Evolutionary conservation across 2,113 vertebrate genomes (phyloP), one percentile per base, ranked within the genome.

Genomic region (Gasterosteus aculeatus): DNA sequence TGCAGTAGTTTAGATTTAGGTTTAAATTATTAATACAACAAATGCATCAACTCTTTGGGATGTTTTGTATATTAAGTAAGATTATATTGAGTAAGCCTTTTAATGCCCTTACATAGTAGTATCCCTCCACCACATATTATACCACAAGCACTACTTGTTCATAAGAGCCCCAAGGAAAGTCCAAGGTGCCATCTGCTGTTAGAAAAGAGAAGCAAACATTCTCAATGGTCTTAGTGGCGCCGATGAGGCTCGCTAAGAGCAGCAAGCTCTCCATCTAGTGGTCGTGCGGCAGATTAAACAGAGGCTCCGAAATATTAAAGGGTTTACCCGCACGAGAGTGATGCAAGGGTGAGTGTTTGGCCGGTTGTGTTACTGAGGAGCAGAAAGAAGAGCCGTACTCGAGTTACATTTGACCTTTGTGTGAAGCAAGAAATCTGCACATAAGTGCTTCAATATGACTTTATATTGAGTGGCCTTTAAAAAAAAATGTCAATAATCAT

Each of bases 181-280:
- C 9, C 59, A 35, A 41, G 54, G 16, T 11, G 41, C 62, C 57
- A 51, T 9, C 14, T 57, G 69, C 9, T 5, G 6, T 51, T 38
- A 29, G 15, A 65, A 58, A 58, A 46, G 26, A 68, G 18, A 38
- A 7, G 10, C 14, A 31, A 44, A 11, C 18, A 42, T 10, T 51
- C 22, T 31, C 16, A 65, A 1, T 10, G 31, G 42, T 74, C 33
- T 46, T 10, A 8, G 64, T 49, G 39, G 18, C 35, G 44, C 16
- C 53, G 10, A 42, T 47, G 63, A 59, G 31, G 56, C 4, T 3
- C 16, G 29, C 3, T 5, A 15, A 42, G 33, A 60, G 33, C 46
- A 74, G 54, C 84, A 85, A 89, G 75, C 29, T 77, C 91, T 75
- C 89, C 90, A 85, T 81, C 88, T 89, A 87, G 84, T 90, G 89